Evolutionary conservation across 2,888 invertebrate species (phyloP).

Genomic region (Pristionchus japonicus): DNA sequence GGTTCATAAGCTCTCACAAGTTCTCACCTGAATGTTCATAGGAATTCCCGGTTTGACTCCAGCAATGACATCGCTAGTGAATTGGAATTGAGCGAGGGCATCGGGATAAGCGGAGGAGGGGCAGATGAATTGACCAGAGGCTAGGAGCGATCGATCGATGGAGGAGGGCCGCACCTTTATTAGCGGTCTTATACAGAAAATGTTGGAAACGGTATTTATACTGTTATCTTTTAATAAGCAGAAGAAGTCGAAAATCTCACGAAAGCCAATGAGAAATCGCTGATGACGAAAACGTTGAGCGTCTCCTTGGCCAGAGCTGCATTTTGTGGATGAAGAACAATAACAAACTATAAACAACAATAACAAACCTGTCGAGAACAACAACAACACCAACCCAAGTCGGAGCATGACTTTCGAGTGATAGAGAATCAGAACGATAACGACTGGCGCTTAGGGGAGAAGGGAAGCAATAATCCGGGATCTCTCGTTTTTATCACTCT

Average conservation of each 20-base stretch:
- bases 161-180: not conserved
- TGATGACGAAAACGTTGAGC: not conserved
- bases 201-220: too few relatives aligned
- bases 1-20: too few relatives aligned
- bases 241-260: not conserved
- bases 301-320: not conserved
- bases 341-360: not conserved
- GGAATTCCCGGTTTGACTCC: not conserved
- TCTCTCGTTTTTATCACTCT: too few relatives aligned
- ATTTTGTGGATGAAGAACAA: too few relatives aligned
- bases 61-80: constrained; percentile 12
- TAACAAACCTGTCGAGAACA: not conserved
- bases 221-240: too few relatives aligned
- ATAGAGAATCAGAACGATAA: too few relatives aligned
- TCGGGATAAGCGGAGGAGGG: not conserved
- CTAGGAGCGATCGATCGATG: not conserved
- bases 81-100: constrained; percentile 14
- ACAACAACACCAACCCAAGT: not conserved
- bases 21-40: constrained; percentile 15
- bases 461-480: too few relatives aligned
- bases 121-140: not conserved
- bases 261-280: not conserved
- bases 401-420: not conserved
- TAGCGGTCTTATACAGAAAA: too few relatives aligned
- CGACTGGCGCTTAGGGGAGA: too few relatives aligned